Evolutionary conservation across 1,140 invertebrate genomes (phyloP).

Genomic region (Cydia fagiglandana): DNA sequence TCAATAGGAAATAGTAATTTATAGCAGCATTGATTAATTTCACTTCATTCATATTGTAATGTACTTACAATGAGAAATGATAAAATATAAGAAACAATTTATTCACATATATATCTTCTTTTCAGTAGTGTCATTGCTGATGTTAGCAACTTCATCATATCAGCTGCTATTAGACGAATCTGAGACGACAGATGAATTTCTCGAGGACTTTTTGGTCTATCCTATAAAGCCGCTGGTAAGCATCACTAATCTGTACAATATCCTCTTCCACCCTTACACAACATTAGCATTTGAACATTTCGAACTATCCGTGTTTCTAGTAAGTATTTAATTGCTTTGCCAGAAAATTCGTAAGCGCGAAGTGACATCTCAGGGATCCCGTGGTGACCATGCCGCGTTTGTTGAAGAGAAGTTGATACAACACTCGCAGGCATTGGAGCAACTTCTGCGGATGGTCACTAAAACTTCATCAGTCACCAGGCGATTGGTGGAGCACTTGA

Average conservation of each 20-base stretch:
- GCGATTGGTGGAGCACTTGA: slow-evolving; percentile 48
- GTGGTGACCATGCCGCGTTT: slow-evolving; percentile 46
- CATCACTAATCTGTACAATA: background rate
- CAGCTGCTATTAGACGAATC: background rate
- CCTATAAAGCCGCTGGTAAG: slow-evolving; percentile 47
- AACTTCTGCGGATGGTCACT: slow-evolving; percentile 50
- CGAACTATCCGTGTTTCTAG: background rate
- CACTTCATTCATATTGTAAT: background rate
- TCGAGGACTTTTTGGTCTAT: slow-evolving; percentile 47
- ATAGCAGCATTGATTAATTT: background rate
- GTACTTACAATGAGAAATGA: background rate
- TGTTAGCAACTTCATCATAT: slow-evolving; percentile 32
- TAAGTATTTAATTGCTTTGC: slow-evolving; percentile 40
- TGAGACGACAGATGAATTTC: slow-evolving; percentile 38
- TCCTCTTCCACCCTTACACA: background rate
- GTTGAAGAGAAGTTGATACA: slow-evolving; percentile 60
- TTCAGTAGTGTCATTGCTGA: slow-evolving; percentile 20
- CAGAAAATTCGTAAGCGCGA: slow-evolving; percentile 57
- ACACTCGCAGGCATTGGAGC: slow-evolving; percentile 59
- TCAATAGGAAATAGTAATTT: background rate
- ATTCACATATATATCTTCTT: slow-evolving; percentile 40
- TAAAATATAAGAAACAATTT: background rate
- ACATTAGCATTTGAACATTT: background rate
- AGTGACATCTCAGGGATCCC: slow-evolving; percentile 34
- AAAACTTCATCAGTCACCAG: slow-evolving; percentile 46